A percentile compares a stretch with the other conserved stretches of the same genome.
Evolutionary conservation across 2,888 invertebrate genomes (phyloP).

Genomic region (Camptogramma bilineatum): DNA sequence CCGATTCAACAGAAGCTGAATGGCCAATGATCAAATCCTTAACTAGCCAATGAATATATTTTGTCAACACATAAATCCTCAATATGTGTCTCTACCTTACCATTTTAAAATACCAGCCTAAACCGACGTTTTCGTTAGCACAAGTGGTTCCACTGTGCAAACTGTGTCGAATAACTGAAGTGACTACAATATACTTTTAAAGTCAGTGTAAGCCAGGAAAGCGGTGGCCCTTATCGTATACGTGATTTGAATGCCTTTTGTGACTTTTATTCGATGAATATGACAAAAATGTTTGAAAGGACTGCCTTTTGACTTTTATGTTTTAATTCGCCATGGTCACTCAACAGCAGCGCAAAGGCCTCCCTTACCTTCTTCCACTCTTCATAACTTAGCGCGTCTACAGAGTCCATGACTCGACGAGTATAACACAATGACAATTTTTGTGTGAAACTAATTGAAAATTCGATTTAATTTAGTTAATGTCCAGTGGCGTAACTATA

Average conservation of each 20-base stretch:
- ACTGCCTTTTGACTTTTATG: constrained; percentile 59
- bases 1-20: too few species aligned
- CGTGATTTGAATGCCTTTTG: constrained; percentile 73
- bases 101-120: background rate
- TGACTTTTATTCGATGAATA: constrained; percentile 72
- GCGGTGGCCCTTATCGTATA: constrained; percentile 72
- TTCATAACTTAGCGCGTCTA: too few species aligned
- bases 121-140: background rate
- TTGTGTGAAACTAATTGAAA: too few species aligned
- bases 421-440: too few species aligned
- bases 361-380: too few species aligned
- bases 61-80: background rate
- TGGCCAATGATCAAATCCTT: too few species aligned
- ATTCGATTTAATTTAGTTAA: too few species aligned
- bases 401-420: too few species aligned
- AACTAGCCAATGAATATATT: background rate
- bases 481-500: too few species aligned
- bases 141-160: constrained; percentile 17
- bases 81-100: background rate
- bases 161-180: constrained; percentile 59
- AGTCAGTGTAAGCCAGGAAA: constrained; percentile 68
- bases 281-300: constrained; percentile 72
- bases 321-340: too few species aligned
- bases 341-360: too few species aligned
- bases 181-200: constrained; percentile 73